phyloP scores from a whole-genome alignment of 2,888 invertebrate genomes.

The Piscicola geometra region DNA sequence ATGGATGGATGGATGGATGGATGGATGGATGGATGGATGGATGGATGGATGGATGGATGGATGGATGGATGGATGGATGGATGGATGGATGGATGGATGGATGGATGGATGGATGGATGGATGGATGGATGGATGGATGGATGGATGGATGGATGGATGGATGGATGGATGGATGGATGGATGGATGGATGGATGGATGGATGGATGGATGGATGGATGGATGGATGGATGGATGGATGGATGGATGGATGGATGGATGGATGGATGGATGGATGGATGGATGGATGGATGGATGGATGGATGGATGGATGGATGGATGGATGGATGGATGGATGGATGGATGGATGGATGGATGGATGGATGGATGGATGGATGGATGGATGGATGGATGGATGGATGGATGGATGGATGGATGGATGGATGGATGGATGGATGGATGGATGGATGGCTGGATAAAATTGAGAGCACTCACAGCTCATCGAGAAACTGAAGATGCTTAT shows the following conservation, averaged over 20 bases:
- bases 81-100: background rate
- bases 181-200: background rate
- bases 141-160: background rate
- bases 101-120: background rate
- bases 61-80: background rate
- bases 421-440: background rate
- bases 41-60: background rate
- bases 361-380: background rate
- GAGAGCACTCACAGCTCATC: background rate
- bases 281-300: background rate
- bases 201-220: too few relatives aligned
- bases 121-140: background rate
- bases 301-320: background rate
- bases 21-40: background rate
- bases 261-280: background rate
- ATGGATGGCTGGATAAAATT: background rate
- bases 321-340: background rate
- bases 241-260: background rate
- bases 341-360: background rate
- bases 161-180: too few relatives aligned
- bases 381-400: background rate
- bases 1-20: background rate
- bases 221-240: background rate
- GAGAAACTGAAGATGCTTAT: background rate
- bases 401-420: background rate